Evolutionary conservation across 2,888 invertebrate species (phyloP).

Genomic region (Thereva nobilitata): DNA sequence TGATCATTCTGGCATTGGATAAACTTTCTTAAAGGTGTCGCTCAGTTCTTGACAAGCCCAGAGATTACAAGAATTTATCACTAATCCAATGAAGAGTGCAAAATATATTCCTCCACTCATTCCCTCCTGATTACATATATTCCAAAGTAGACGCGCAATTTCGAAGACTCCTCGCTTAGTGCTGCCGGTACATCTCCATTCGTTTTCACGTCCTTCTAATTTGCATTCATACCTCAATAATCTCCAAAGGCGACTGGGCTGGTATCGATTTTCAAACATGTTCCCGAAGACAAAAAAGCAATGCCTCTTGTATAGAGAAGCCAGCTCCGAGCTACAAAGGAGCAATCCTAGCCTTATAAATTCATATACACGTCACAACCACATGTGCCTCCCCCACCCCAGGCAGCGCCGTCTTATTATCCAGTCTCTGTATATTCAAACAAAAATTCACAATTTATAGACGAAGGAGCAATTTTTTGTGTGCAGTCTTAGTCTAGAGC

Average conservation of each 20-base stretch:
- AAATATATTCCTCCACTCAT: no score
- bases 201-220: not conserved
- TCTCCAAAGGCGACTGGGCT: slow-evolving; percentile 39
- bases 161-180: not conserved
- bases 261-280: slow-evolving; percentile 38
- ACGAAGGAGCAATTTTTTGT: slow-evolving; percentile 42
- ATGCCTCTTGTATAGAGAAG: slow-evolving; percentile 1
- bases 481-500: slow-evolving; percentile 25
- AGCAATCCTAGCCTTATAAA: slow-evolving; percentile 39
- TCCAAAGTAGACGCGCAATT: not conserved
- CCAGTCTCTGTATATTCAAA: slow-evolving; percentile 39
- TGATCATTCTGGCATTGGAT: slow-evolving; percentile 30
- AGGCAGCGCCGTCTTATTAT: slow-evolving; percentile 37
- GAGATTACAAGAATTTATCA: slow-evolving; percentile 28
- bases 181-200: no score
- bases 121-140: not conserved
- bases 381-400: slow-evolving; percentile 37
- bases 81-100: no score
- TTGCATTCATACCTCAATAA: slow-evolving; percentile 35
- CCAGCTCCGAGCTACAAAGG: slow-evolving; percentile 34
- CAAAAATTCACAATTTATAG: slow-evolving; percentile 41
- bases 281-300: slow-evolving; percentile 9
- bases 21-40: not conserved
- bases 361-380: slow-evolving; percentile 42
- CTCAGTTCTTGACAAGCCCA: not conserved